These are phyloP conservation scores for Lordiphosa collinella DNA, from an alignment of 1,140 invertebrate species.

Conservation along the genomic window DNA sequence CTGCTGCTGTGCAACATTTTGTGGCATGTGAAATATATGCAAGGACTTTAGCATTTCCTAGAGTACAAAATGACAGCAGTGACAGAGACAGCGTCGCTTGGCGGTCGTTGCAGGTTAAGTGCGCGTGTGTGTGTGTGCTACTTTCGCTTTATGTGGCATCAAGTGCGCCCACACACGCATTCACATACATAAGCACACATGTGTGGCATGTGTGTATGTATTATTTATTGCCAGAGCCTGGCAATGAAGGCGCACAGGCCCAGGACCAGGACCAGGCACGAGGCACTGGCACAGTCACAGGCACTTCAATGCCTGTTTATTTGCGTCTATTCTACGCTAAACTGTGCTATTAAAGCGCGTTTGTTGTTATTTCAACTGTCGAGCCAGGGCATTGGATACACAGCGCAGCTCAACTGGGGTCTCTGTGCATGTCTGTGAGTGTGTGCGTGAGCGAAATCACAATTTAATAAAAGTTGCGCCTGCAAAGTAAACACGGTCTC, in stretches of 20 bases:
- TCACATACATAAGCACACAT: conserved; percentile 20
- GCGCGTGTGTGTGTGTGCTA: conserved; percentile 49
- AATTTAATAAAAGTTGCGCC: conserved; percentile 75
- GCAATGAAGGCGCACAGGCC: conserved; percentile 52
- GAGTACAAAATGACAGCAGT: conserved; percentile 38
- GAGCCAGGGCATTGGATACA: conserved; percentile 44
- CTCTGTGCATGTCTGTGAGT: conserved; percentile 12
- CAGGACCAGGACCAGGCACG: conserved; percentile 1
- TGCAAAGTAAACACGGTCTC: conserved; percentile 67
- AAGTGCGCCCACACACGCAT: conserved; percentile 52
- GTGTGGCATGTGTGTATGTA: conserved; percentile 28
- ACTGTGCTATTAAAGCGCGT: conserved; percentile 76
- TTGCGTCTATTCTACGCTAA: conserved; percentile 76
- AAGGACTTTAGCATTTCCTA: conserved; percentile 44
- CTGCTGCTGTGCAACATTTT: conserved; percentile 34
- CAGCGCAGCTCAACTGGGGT: conserved; percentile 13
- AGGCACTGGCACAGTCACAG: conserved; percentile 37
- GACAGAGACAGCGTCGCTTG: conserved; percentile 18
- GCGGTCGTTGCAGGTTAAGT: conserved; percentile 48
- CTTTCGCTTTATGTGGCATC: conserved; percentile 67
- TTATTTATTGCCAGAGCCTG: conserved; percentile 72
- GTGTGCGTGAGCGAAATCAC: conserved; percentile 62
- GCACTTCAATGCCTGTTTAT: conserved; percentile 70
- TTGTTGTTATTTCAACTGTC: conserved; percentile 71
- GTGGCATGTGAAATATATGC: conserved; percentile 2